Evolutionary conservation across 1,140 invertebrate genomes (phyloP).

Genomic region (Dendroctonus valens): DNA sequence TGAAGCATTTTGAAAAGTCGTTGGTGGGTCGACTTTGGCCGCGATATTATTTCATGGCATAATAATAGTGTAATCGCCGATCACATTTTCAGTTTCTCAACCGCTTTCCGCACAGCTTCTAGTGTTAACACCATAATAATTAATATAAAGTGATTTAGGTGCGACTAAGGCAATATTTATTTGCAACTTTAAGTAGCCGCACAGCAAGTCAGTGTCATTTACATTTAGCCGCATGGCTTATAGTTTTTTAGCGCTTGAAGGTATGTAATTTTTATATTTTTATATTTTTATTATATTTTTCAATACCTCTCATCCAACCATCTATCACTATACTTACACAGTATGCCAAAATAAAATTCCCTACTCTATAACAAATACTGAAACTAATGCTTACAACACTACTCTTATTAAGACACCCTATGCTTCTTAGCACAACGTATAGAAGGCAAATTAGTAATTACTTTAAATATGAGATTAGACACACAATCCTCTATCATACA

Average conservation of each 20-base stretch:
- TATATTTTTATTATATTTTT: slow-evolving; percentile 26
- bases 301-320: slow-evolving; percentile 24
- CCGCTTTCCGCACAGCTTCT: slow-evolving; percentile 12
- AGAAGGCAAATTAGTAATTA: slow-evolving; percentile 20
- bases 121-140: slow-evolving; percentile 7
- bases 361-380: slow-evolving; percentile 23
- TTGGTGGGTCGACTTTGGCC: slow-evolving; percentile 4
- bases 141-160: slow-evolving; percentile 14
- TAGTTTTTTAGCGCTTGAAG: slow-evolving; percentile 19
- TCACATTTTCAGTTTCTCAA: not conserved
- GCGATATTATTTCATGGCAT: not conserved
- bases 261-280: slow-evolving; percentile 25
- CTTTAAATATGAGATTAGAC: slow-evolving; percentile 19
- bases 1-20: slow-evolving; percentile 3
- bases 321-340: slow-evolving; percentile 28
- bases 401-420: slow-evolving; percentile 30
- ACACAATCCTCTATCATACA: slow-evolving; percentile 42
- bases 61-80: slow-evolving; percentile 6
- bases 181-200: slow-evolving; percentile 6
- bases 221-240: slow-evolving; percentile 22
- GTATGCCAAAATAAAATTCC: slow-evolving; percentile 16
- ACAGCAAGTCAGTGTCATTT: slow-evolving; percentile 24
- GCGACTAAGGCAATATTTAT: slow-evolving; percentile 16
- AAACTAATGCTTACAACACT: slow-evolving; percentile 28
- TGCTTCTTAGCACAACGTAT: slow-evolving; percentile 31